Percentiles rank a stretch among this genome's conserved stretches.
Conservation (phyloP, 1,140 invertebrate genomes). For the Drosophila parvula region DNA sequence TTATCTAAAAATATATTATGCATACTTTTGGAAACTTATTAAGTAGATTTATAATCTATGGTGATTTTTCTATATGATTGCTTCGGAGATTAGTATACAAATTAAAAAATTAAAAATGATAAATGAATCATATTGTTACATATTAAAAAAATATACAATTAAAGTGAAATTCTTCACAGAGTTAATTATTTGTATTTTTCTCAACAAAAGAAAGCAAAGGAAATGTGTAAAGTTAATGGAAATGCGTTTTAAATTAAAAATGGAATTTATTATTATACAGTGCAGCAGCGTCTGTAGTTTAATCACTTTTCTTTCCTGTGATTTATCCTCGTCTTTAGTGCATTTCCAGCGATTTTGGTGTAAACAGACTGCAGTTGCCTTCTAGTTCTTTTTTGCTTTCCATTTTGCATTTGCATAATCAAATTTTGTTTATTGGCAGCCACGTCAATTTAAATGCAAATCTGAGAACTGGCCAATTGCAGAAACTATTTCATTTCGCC, state of each 20-base stretch:
- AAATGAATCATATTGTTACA: no score
- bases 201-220: neutral
- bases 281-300: neutral
- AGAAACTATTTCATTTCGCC: conserved; percentile 31
- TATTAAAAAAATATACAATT: no score
- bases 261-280: no score
- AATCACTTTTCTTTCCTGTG: neutral
- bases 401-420: conserved; percentile 41
- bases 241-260: neutral
- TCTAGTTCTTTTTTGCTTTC: conserved; percentile 20
- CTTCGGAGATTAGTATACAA: no score
- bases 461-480: conserved; percentile 39
- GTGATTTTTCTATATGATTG: no score
- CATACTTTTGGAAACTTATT: no score
- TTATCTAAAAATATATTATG: no score
- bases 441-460: conserved; percentile 50
- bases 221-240: neutral
- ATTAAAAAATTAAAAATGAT: no score
- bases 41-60: no score
- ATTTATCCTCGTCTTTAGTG: neutral
- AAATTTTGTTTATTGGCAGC: conserved; percentile 38
- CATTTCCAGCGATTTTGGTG: conserved; percentile 6
- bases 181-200: neutral
- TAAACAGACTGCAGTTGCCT: conserved; percentile 14
- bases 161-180: no score